phyloP scores from a whole-genome alignment of 2,888 invertebrate species.

The Lasioglossum calceatum region DNA sequence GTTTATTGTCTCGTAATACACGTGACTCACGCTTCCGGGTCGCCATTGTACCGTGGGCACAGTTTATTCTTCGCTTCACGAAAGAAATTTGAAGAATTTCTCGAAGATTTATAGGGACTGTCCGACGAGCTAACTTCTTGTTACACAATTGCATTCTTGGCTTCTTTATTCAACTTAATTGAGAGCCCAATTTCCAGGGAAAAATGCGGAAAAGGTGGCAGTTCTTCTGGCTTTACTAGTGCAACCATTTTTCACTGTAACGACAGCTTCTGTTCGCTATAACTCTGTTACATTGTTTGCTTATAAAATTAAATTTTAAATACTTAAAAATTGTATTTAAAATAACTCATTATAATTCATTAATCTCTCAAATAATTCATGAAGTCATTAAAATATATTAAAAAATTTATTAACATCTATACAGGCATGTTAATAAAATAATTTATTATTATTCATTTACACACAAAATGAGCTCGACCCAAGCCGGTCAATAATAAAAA shows the following conservation, averaged over 20 bases:
- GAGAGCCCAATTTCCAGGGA: not conserved
- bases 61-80: not conserved
- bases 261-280: not conserved
- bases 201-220: not conserved
- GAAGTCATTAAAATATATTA: too few species aligned
- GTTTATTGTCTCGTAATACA: slow-evolving; percentile 14
- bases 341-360: not conserved
- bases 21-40: slow-evolving; percentile 31
- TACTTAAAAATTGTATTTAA: not conserved
- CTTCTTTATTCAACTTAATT: not conserved
- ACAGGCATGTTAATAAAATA: not conserved
- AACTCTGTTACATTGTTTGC: not conserved
- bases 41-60: not conserved
- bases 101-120: not conserved
- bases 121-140: not conserved
- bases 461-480: not conserved
- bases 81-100: not conserved
- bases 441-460: too few species aligned
- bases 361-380: too few species aligned
- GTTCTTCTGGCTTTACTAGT: not conserved
- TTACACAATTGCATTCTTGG: not conserved
- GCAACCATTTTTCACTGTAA: not conserved
- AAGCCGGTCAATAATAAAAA: not conserved
- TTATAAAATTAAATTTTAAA: not conserved
- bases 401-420: too few species aligned